Base-by-base conservation (phyloP, 92 coral and sea anemone species). In the Zoanthus sociatus region DNA sequence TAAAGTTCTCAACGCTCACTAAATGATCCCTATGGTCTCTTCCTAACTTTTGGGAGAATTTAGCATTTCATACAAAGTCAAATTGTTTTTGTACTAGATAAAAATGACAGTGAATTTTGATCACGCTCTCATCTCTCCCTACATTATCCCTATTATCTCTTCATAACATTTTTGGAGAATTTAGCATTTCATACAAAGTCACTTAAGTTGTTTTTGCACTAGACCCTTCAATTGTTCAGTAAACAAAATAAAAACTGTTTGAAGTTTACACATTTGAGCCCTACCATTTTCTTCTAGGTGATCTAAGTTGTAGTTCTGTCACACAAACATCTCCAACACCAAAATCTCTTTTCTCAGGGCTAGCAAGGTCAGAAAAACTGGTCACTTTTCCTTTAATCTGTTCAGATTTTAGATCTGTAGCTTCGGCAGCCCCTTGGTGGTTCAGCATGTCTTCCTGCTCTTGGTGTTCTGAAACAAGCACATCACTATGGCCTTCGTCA, bases 241-340 rank as follows among this genome's bases (percentile, higher is more conserved):
- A 33, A 33, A 3, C 42, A 33, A 33, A 37, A 37, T 37, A 37
- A 37, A 37, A 37, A 2, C 42, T 37, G 42, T 37, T 37, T 37
- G 42, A 37, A 37, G 42, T 37, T 37, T 4, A 37, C 42, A 37
- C 2, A 37, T 37, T 2, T 37, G 9, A 6, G 13, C 37, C 84
- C 82, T 74, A 93, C 96, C 96, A 86, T 74, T 93, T 93, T 76
- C 96, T 84, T 70, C 92, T 93, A 45, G 96, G 96, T 5, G 96
- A 93, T n/a, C 86, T 78, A 9, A 82, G 51, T 9, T 83, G 88
- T 64, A 76, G 20, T 60, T 90, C 93, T 70, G 69, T 54, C 8
- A 68, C 86, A 67, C 46, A 73, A 63, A 67, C 60, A 30, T 83
- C 91, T 54, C 58, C 78, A 26, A 76, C 86, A 64, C n/a, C 31